These are phyloP conservation scores for Trachelus troglodyta DNA, from an alignment of 2,888 invertebrate genomes.

Conservation along the genomic window DNA sequence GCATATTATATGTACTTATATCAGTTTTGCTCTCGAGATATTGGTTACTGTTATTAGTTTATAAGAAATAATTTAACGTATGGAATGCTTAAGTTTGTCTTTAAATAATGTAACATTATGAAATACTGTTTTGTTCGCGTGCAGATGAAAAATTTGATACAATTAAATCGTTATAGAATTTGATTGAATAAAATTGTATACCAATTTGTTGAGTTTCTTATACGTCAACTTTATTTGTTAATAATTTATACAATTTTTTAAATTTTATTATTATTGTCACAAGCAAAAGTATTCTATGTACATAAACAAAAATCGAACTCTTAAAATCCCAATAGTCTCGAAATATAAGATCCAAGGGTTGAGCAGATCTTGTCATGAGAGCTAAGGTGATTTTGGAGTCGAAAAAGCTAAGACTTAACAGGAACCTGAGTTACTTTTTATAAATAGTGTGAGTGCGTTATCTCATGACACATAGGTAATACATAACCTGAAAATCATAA, in stretches of 20 bases:
- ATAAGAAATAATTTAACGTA: neutral
- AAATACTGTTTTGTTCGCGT: neutral
- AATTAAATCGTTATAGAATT: neutral
- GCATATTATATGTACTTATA: neutral
- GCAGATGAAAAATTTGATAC: neutral
- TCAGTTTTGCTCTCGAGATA: neutral
- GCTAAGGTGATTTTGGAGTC: neutral
- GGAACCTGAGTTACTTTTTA: slow-evolving; percentile 28
- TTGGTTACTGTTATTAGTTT: neutral
- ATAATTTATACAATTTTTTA: too few relatives aligned
- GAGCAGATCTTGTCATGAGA: too few relatives aligned
- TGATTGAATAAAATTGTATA: neutral
- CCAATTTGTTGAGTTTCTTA: neutral
- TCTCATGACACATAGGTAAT: slow-evolving; percentile 32
- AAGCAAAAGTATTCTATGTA: too few relatives aligned
- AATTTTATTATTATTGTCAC: too few relatives aligned
- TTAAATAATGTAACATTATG: neutral
- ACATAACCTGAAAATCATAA: too few relatives aligned
- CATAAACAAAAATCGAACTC: too few relatives aligned
- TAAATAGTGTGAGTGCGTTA: slow-evolving; percentile 35
- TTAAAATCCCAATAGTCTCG: too few relatives aligned
- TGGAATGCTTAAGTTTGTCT: neutral
- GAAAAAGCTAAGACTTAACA: slow-evolving; percentile 5
- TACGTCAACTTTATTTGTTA: too few relatives aligned
- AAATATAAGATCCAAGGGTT: too few relatives aligned